These are phyloP conservation scores for Lepilemur ruficaudatus DNA, from an alignment of 2,797 vertebrate species.

Conservation along the genomic window DNA sequence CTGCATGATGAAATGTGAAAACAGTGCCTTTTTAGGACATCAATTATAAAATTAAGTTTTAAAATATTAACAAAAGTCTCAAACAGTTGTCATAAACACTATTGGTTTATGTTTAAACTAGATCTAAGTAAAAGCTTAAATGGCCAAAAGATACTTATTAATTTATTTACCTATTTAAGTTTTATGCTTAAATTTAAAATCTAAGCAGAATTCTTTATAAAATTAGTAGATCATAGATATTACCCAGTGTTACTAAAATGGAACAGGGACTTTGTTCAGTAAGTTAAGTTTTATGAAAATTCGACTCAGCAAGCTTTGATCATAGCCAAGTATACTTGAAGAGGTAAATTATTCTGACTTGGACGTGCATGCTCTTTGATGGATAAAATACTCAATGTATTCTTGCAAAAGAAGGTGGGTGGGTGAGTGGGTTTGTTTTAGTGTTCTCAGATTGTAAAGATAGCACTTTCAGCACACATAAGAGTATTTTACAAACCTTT, in stretches of 20 bases:
- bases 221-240: constrained; percentile 36
- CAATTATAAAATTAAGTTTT: constrained; percentile 69
- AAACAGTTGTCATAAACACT: constrained; percentile 54
- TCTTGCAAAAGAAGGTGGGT: constrained; percentile 45
- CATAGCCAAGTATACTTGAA: constrained; percentile 34
- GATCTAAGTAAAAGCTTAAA: constrained; percentile 59
- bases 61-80: constrained; percentile 64
- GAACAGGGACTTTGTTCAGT: constrained; percentile 10
- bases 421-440: constrained; percentile 33
- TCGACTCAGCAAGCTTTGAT: neutral
- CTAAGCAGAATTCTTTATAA: constrained; percentile 33
- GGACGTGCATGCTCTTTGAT: constrained; percentile 28
- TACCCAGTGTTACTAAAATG: constrained; percentile 41
- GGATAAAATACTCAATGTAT: constrained; percentile 47
- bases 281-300: constrained; percentile 45
- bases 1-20: constrained; percentile 84
- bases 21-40: constrained; percentile 84
- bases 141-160: constrained; percentile 38
- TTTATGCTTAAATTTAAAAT: constrained; percentile 56
- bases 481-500: constrained; percentile 69
- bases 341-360: constrained; percentile 21
- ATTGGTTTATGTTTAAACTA: constrained; percentile 55
- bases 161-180: constrained; percentile 54
- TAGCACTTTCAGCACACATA: constrained; percentile 72
- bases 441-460: constrained; percentile 64